A percentile compares a stretch with the other conserved stretches of the same genome.
phyloP scores from a whole-genome alignment of 2,113 vertebrate genomes.

The Sterna hirundo region DNA sequence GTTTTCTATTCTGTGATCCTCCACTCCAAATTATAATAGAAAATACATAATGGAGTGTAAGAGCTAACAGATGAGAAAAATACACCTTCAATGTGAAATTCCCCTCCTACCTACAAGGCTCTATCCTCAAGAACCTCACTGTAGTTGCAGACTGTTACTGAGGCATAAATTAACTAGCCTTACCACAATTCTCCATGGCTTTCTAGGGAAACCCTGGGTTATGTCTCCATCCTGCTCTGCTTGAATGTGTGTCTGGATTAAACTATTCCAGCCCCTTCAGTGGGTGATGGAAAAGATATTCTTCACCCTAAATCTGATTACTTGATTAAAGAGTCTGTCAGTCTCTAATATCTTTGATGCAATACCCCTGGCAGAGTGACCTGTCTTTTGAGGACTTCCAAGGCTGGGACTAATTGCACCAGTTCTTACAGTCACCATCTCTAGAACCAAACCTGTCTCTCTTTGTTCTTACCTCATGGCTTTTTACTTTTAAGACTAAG shows the following conservation, averaged over 20 bases:
- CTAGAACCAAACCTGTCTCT: neutral
- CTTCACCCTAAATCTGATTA: neutral
- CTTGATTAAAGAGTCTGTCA: neutral
- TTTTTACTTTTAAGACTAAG: neutral
- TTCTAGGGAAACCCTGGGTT: neutral
- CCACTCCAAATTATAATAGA: slow-evolving; percentile 33
- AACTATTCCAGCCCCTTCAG: neutral
- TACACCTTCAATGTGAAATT: neutral
- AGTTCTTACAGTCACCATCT: neutral
- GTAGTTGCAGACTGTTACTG: neutral
- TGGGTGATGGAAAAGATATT: neutral
- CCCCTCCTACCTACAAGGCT: neutral
- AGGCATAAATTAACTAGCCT: neutral
- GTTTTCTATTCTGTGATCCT: neutral
- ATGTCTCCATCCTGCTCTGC: neutral
- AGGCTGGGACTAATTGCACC: neutral
- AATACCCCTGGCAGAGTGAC: neutral
- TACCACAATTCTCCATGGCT: neutral
- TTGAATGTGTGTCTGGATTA: neutral
- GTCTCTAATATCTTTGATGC: neutral
- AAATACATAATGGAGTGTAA: slow-evolving; percentile 23
- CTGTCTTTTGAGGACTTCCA: neutral
- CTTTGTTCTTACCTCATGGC: neutral
- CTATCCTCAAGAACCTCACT: neutral
- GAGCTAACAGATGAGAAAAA: slow-evolving; percentile 14